Evolutionary conservation across 2,797 vertebrate genomes (phyloP).

Genomic region (Alosa sapidissima): DNA sequence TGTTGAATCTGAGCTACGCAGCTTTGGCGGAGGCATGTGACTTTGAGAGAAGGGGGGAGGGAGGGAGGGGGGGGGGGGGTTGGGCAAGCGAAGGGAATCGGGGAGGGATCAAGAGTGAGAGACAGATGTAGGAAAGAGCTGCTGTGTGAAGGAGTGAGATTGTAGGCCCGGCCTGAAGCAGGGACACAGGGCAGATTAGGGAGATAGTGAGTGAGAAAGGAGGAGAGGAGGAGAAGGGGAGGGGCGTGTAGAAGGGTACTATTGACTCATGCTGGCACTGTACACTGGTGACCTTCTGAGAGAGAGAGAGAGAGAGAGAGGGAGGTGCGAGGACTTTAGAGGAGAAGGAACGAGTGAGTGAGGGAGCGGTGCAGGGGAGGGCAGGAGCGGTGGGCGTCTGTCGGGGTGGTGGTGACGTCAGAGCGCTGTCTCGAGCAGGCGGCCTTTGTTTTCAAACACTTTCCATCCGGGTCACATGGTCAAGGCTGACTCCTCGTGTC

Average conservation of each 20-base stretch:
- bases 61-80: background rate
- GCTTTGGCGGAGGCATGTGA: conserved; percentile 79
- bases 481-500: background rate
- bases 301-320: no score
- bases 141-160: background rate
- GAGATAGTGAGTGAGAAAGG: conserved; percentile 1
- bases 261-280: background rate
- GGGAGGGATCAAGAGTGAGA: conserved; percentile 32
- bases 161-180: conserved; percentile 14
- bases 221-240: background rate
- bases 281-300: background rate
- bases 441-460: conserved; percentile 35
- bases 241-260: background rate
- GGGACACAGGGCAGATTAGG: conserved; percentile 34
- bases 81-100: conserved; percentile 15
- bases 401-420: background rate
- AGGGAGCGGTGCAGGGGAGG: background rate
- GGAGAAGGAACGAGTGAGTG: background rate
- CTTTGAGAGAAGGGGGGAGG: conserved; percentile 57
- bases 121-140: conserved; percentile 42
- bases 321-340: background rate
- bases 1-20: conserved; percentile 77
- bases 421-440: background rate
- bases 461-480: conserved; percentile 39
- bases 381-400: background rate